Conservation (phyloP, 2,888 invertebrate species). For the Sinopyrophorus schimmeli region DNA sequence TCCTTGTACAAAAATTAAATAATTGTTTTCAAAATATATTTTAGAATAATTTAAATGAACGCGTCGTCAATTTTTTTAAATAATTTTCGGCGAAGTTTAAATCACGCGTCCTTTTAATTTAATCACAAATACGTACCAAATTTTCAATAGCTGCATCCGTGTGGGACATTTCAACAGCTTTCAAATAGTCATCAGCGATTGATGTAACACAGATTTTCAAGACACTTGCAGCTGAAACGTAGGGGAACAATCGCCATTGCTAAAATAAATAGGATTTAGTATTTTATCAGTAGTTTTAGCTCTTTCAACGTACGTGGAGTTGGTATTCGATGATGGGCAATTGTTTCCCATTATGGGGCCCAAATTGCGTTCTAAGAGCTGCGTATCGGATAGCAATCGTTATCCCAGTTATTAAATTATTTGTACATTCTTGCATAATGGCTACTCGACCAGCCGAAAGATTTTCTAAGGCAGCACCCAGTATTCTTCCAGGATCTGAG, state of each 20-base stretch:
- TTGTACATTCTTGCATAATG: slow-evolving; percentile 68
- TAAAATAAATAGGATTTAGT: slow-evolving; percentile 50
- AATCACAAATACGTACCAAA: slow-evolving; percentile 51
- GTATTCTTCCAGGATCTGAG: slow-evolving; percentile 82
- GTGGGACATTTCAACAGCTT: slow-evolving; percentile 66
- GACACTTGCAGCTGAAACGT: slow-evolving; percentile 70
- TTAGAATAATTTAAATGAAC: no score
- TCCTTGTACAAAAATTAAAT: no score
- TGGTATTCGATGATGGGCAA: slow-evolving; percentile 82
- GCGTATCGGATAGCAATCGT: slow-evolving; percentile 81
- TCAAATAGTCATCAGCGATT: slow-evolving; percentile 67
- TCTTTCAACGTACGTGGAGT: slow-evolving; percentile 75
- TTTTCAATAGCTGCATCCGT: slow-evolving; percentile 41
- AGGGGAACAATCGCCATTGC: slow-evolving; percentile 83
- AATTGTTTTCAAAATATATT: no score
- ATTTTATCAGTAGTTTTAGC: no score
- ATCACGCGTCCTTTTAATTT: no score
- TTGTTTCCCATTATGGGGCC: slow-evolving; percentile 60
- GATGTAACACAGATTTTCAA: slow-evolving; percentile 68
- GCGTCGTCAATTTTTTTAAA: no score
- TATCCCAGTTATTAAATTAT: slow-evolving; percentile 71
- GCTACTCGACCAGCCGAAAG: slow-evolving; percentile 82
- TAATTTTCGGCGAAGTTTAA: no score
- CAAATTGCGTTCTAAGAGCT: slow-evolving; percentile 77
- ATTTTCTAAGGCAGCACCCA: slow-evolving; percentile 84